Evolutionary conservation across 2,888 invertebrate genomes (phyloP), one percentile per base, ranked within the genome.

Genomic region (Chirona hameri): DNA sequence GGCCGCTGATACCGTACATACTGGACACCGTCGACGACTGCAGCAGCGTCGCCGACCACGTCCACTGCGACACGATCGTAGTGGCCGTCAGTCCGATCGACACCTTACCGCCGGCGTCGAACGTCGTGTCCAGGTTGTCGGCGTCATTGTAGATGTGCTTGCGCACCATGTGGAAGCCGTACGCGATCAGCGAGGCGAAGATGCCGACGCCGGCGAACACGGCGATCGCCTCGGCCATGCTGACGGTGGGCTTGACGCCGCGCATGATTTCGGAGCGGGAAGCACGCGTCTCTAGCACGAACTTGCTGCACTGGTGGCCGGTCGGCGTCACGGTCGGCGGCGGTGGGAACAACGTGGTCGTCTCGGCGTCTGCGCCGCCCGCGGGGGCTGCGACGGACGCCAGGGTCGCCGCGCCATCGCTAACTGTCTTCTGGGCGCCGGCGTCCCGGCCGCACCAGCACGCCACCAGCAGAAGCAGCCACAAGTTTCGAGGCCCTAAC

Each of bases 81-180:
- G 88, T 87, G 9, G 88, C 87, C 0, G 88, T 88, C 81, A 88
- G 84, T 5, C 88, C 88, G 12, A 87, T 85, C 69, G 87, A 87
- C 39, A 88, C 87, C 55, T 86, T 87, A 9, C 88, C 88, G 9
- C 88, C 88, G 4, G 88, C 88, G 84, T 88, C 88, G 85, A 88
- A 88, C 15, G 87, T 86, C 14, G 86, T 87, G 85, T 88, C 88
- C 82, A 88, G 82, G 21, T 85, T 86, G 79, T 87, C 86, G 86
- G 82, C 27, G n/a, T 60, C 82, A 29, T 83, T 21, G 76, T 76
- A 83, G 46, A 83, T 69, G 69, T 69, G 52, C 52, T 52, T 52
- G 52, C 52, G 52, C 52, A 52, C 52, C 52, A 52, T 52, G 52
- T 52, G 52, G 52, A 52, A n/a, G n/a, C 9, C n/a, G 29, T n/a